Base-by-base conservation (phyloP, 92 coral and sea anemone genomes). In the Porites rus region DNA sequence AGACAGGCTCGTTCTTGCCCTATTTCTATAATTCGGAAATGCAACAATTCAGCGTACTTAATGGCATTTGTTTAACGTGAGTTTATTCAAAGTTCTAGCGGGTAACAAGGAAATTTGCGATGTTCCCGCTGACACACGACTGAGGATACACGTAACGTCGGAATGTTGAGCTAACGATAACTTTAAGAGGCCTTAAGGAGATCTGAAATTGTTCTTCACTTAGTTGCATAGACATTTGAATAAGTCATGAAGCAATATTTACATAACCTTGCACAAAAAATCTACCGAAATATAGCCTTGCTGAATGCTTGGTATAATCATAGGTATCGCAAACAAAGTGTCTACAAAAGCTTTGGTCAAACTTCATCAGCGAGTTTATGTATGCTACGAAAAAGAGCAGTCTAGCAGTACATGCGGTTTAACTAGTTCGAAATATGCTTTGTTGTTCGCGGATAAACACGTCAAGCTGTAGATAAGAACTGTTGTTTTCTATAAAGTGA, bases 281-380 rank as follows among this genome's bases (percentile, higher is more conserved):
- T 28, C 22, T 21, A 12, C 22, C 51, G 28, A 69, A 65, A 69
- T 70, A 56, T 56, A 77, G 38, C 11, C 68, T 70, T 28, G 38
- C 17, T 50, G 14, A 69, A 53, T 68, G 54, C 65, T 80, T 79
- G 63, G 8, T 14, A 28, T 64, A 25, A 22, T 69, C 67, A 65
- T 54, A 12, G 59, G 69, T 58, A 71, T 69, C 65, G 19, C 28
- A 81, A 70, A 81, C 78, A 81, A 81, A 38, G 77, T 81, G 59
- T 70, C 71, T 81, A 77, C 77, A 77, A 70, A 80, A 54, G 9
- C 76, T 69, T 53, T 56, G 56, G 25, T 18, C 18, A 20, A 22
- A 69, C 14, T 31, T 25, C 20, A 28, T 10, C 43, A 66, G 18
- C 38, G 70, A 8, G 56, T 69, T 81, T 59, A 77, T 43, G 82